Evolutionary conservation across 2,113 vertebrate species (phyloP).

Genomic region (Gopherus evgoodei): DNA sequence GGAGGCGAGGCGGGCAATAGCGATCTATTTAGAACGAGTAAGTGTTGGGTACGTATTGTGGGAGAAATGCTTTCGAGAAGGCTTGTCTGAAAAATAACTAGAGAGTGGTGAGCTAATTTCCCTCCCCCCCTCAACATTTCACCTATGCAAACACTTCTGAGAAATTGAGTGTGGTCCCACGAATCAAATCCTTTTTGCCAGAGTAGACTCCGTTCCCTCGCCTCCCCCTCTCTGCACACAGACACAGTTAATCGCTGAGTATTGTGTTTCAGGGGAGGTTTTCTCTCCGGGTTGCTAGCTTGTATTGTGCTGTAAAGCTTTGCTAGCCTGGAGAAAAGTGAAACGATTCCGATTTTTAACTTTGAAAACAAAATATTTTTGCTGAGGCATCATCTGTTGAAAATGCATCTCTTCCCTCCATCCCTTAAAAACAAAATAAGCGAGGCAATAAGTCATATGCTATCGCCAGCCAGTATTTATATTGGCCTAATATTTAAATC

Average conservation of each 20-base stretch:
- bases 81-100: slow-evolving; percentile 2
- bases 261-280: background rate
- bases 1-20: background rate
- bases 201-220: background rate
- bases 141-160: background rate
- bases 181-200: background rate
- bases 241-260: background rate
- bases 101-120: background rate
- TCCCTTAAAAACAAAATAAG: background rate
- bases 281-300: background rate
- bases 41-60: background rate
- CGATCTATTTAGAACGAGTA: background rate
- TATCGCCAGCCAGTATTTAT: slow-evolving; percentile 59
- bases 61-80: background rate
- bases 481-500: slow-evolving; percentile 68
- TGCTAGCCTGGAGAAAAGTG: background rate
- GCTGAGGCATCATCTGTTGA: background rate
- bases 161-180: background rate
- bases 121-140: background rate
- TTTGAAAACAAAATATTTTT: background rate
- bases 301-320: slow-evolving; percentile 7
- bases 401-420: background rate
- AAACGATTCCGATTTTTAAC: background rate
- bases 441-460: slow-evolving; percentile 49
- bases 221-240: background rate